Conservation (phyloP, 2,113 vertebrate species). For the Strix aluco region DNA sequence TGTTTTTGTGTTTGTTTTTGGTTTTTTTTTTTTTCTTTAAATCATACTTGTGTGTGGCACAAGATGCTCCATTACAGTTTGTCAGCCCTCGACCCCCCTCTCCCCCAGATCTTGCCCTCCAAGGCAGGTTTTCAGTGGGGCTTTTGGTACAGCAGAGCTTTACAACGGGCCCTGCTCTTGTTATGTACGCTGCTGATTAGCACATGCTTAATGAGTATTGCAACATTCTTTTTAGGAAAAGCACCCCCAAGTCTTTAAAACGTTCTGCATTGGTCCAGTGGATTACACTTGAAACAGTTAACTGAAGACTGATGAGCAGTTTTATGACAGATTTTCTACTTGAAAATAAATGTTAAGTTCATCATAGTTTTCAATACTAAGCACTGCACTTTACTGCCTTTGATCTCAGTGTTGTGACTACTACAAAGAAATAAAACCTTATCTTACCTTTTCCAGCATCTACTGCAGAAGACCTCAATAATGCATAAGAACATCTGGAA, state of each 20-base stretch:
- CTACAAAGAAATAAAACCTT: conserved; percentile 90
- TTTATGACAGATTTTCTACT: conserved; percentile 76
- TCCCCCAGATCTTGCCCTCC: background rate
- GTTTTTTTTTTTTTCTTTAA: background rate
- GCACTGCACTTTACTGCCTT: conserved; percentile 81
- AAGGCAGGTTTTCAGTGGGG: background rate
- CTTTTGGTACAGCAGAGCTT: background rate
- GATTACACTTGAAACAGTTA: conserved; percentile 75
- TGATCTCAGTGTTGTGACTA: conserved; percentile 86
- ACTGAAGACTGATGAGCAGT: conserved; percentile 74
- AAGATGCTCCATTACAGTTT: accelerated
- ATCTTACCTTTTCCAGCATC: conserved; percentile 88
- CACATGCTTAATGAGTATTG: background rate
- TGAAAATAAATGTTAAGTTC: conserved; percentile 82
- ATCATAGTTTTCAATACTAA: conserved; percentile 80
- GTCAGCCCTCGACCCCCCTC: background rate
- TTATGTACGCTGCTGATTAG: background rate
- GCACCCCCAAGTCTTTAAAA: background rate
- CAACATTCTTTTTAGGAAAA: background rate
- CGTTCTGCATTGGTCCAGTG: background rate
- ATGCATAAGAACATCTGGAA: conserved; percentile 87
- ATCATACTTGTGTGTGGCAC: background rate
- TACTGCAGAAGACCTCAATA: conserved; percentile 85
- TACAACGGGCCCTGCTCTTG: background rate
- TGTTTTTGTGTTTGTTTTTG: background rate